These are phyloP conservation scores for Therioaphis trifolii DNA, from an alignment of 2,888 invertebrate species.

Conservation along the genomic window DNA sequence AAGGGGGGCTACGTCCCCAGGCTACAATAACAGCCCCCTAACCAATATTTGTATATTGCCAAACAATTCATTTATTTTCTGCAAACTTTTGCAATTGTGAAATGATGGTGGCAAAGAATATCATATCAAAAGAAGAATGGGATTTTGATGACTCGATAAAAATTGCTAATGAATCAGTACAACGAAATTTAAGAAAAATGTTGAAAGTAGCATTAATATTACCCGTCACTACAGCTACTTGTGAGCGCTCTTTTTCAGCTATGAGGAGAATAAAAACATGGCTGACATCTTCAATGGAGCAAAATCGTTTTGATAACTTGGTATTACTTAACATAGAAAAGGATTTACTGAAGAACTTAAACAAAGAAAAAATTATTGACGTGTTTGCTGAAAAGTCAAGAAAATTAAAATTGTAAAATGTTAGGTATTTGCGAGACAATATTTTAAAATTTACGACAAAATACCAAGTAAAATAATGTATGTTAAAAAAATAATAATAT, in stretches of 20 bases:
- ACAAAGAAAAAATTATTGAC: constrained; percentile 9
- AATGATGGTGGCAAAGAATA: constrained; percentile 44
- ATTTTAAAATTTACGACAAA: too few species aligned
- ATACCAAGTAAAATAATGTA: too few species aligned
- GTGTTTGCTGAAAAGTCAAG: not conserved
- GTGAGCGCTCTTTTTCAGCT: constrained; percentile 25
- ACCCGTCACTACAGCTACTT: constrained; percentile 19
- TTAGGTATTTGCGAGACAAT: too few species aligned
- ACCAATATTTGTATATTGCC: too few species aligned
- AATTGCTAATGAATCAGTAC: constrained; percentile 17
- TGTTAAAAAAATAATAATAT: too few species aligned
- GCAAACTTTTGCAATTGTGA: not conserved
- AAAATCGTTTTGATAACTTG: constrained; percentile 45
- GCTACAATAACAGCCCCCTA: too few species aligned
- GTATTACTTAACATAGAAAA: constrained; percentile 16
- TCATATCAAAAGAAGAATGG: constrained; percentile 21
- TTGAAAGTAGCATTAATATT: constrained; percentile 48
- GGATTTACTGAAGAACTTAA: not conserved
- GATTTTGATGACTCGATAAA: constrained; percentile 27
- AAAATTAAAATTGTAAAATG: not conserved
- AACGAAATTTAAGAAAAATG: constrained; percentile 37
- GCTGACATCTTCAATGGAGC: constrained; percentile 22
- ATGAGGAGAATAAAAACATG: constrained; percentile 31
- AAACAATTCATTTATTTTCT: too few species aligned
- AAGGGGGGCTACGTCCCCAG: too few species aligned